Base-by-base conservation (phyloP, 1,140 invertebrate species). In the Colletes gigas region DNA sequence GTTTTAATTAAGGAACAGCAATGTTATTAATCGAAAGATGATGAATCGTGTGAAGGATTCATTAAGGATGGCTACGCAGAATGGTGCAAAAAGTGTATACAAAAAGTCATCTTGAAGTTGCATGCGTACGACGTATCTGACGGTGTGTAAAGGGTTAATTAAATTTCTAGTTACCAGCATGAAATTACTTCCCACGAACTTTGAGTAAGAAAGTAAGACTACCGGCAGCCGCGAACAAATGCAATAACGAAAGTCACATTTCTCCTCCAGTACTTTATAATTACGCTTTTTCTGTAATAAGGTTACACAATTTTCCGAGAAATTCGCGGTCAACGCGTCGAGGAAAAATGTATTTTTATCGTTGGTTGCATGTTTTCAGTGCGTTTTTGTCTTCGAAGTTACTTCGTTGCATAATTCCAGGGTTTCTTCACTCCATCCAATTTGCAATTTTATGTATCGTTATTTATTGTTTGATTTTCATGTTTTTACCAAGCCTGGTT, bases 121-220 rank as follows among this genome's bases (percentile, higher is more conserved):
- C 60, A 9, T 59, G 39, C 55, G 21, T 41, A 62, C 3, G 47
- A 30, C 30, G 30, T 66, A 75, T 66, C 62, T 67, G 15, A 55
- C 47, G 65, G 41, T 17, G 54, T 57, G 67, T n/a, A 21, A 70
- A 67, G 66, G 30, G 67, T 60, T 70, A 70, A 78, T 70, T 78
- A 70, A 78, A 78, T 78, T 78, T 78, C 67, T 62, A 70, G 41
- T 70, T 78, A 62, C 55, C 75, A 59, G 57, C 75, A 21, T 78
- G 50, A 21, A 62, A 70, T 70, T 70, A 78, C 44, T 70, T 62
- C 17, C 59, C 21, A 41, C 55, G 5, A 78, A 78, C 55, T 78
- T 78, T 78, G 39, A 41, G 57, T 60, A 60, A 41, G 55, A 52
- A 54, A 47, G 19, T 9, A 55, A 41, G 15, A 15, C 41, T 19